Evolutionary conservation across 2,113 vertebrate species (phyloP).

Genomic region (Syngnathus floridae): DNA sequence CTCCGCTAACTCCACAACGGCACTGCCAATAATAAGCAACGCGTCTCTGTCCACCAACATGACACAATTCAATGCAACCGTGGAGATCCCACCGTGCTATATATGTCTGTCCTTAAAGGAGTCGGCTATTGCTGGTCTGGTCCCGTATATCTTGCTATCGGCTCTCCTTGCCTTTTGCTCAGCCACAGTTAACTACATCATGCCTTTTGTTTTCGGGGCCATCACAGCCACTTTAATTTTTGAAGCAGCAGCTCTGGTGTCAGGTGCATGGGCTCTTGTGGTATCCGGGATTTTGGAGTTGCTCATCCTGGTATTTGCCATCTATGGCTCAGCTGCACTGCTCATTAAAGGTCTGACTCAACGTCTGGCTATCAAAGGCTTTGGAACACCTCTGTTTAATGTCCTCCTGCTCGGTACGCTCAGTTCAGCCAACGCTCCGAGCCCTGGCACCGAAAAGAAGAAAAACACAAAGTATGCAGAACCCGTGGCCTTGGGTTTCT

Average conservation of each 20-base stretch:
- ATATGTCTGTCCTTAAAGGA: conserved; percentile 49
- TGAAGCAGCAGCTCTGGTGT: conserved; percentile 73
- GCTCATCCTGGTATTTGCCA: conserved; percentile 73
- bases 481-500: conserved; percentile 81
- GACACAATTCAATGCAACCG: conserved; percentile 12
- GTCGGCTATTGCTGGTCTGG: conserved; percentile 74
- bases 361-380: conserved; percentile 77
- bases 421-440: conserved; percentile 55
- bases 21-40: conserved; percentile 9
- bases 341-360: conserved; percentile 81
- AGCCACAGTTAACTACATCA: conserved; percentile 84
- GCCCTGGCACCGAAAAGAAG: conserved; percentile 76
- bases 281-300: conserved; percentile 75
- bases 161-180: conserved; percentile 82
- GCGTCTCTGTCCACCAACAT: conserved; percentile 6
- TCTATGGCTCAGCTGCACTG: conserved; percentile 76
- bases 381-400: conserved; percentile 84
- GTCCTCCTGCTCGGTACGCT: conserved; percentile 75
- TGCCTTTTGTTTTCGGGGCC: conserved; percentile 84
- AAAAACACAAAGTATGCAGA: conserved; percentile 88
- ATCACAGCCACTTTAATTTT: conserved; percentile 76
- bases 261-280: conserved; percentile 71
- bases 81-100: not conserved
- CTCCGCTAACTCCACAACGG: not conserved
- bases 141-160: conserved; percentile 78